Evolutionary conservation across 2,888 invertebrate genomes (phyloP), one percentile per base, ranked within the genome.

Genomic region (Rhimphoctona megacephalus): DNA sequence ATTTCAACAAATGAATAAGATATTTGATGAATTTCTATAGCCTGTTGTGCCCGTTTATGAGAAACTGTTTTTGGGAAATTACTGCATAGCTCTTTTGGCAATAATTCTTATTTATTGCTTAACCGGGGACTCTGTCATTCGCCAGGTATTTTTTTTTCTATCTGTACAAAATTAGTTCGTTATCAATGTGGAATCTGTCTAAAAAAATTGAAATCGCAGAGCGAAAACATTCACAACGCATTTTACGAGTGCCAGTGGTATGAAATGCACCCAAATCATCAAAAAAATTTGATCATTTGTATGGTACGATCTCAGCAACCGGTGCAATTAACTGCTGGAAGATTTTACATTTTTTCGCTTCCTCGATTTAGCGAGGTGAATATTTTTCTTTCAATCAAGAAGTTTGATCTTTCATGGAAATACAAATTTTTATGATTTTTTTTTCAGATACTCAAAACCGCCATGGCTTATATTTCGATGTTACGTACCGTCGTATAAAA

Each of bases 161-260:
- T 30, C 4, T 8, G 0, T 2, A 43, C 17, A 1, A 19, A 30
- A 52, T 43, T 43, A 9, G 14, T 11, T n/a, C 52, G 1, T 39
- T 19, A 7, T 19, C 49, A 19, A 54, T 22, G 52, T 33, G n/a
- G 33, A 22, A 4, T 7, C 19, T 19, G n/a, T 19, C 17, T 8
- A 52, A 33, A n/a, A 54, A 25, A 6, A 30, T 25, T 30, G 0
- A 6, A 30, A 4, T 64, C 80, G 14, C 64, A 90, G 90, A 95
- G 96, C 88, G 94, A 95, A 89, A 92, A 94, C 0, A 92, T 96
- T 3, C 94, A 95, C 0, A 94, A 95, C 43, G 94, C 94, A 64
- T 91, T 96, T 87, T 96, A 96, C 89, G 94, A 94, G 73, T 95
- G 95, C 87, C 95, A 95, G 1, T 96, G 96, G 96, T 94, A 95